Conservation (phyloP, 1,140 invertebrate genomes). For the Brachionus calyciflorus region DNA sequence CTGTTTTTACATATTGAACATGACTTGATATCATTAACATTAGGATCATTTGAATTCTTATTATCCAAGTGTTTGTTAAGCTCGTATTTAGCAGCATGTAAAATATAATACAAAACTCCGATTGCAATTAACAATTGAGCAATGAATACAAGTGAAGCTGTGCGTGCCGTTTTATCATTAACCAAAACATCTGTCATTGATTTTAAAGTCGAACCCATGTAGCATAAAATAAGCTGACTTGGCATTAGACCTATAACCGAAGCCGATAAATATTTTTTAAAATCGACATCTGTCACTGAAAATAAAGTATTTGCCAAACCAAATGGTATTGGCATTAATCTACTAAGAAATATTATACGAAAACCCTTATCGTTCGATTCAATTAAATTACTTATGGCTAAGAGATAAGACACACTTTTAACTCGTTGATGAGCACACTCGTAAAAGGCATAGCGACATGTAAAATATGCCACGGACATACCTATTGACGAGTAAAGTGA, state of each 20-base stretch:
- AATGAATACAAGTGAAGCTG: slow-evolving; percentile 12
- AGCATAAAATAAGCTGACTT: slow-evolving; percentile 27
- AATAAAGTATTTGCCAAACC: slow-evolving; percentile 35
- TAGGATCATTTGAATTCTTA: neutral
- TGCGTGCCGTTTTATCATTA: slow-evolving; percentile 32
- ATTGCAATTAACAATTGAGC: slow-evolving; percentile 18
- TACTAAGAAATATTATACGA: slow-evolving; percentile 18
- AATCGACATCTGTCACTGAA: slow-evolving; percentile 32
- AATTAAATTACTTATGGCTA: slow-evolving; percentile 13
- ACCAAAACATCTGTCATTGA: slow-evolving; percentile 40
- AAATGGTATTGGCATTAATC: slow-evolving; percentile 38
- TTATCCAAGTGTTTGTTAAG: slow-evolving; percentile 5
- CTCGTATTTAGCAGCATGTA: neutral
- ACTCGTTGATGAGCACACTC: slow-evolving; percentile 31
- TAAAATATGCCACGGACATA: neutral
- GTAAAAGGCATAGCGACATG: slow-evolving; percentile 20
- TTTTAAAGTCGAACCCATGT: slow-evolving; percentile 34
- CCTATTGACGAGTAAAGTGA: slow-evolving; percentile 4
- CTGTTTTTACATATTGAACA: no score
- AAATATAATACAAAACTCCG: slow-evolving; percentile 19
- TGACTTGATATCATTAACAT: neutral
- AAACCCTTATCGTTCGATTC: slow-evolving; percentile 39
- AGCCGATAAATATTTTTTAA: slow-evolving; percentile 25
- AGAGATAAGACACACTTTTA: slow-evolving; percentile 18
- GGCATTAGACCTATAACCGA: slow-evolving; percentile 17